A percentile compares a stretch with the other conserved stretches of the same genome.
Conservation (phyloP, 1,140 invertebrate species). For the Lepidurus arcticus region DNA sequence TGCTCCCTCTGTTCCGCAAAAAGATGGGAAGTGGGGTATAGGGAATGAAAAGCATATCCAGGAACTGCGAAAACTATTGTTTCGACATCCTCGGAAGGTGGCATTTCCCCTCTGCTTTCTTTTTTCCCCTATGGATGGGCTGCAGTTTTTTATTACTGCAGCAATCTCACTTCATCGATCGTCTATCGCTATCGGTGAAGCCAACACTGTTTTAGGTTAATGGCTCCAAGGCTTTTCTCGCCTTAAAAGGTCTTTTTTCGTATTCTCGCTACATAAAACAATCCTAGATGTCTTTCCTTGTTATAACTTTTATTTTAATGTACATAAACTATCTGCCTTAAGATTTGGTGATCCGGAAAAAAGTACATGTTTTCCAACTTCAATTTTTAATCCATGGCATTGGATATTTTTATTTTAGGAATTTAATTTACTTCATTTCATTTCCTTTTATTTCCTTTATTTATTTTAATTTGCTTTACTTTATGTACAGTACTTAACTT, state of each 20-base stretch:
- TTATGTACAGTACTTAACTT: too few species aligned
- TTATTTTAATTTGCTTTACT: too few species aligned
- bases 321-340: too few species aligned
- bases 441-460: too few species aligned
- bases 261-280: neutral
- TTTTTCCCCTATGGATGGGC: neutral
- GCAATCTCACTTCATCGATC: constrained; percentile 1
- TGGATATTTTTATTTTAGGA: too few species aligned
- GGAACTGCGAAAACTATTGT: neutral
- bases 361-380: too few species aligned
- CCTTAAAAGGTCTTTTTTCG: neutral
- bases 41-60: neutral
- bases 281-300: neutral
- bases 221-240: neutral
- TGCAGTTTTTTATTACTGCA: constrained; percentile 2
- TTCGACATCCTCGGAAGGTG: neutral
- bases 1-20: too few species aligned
- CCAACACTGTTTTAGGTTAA: neutral
- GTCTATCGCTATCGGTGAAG: constrained; percentile 21
- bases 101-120: neutral
- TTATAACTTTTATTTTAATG: neutral
- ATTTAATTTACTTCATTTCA: too few species aligned
- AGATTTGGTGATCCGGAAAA: too few species aligned
- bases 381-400: too few species aligned
- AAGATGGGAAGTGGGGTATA: neutral